Percentiles rank a stretch among this genome's conserved stretches.
Evolutionary conservation across 2,113 vertebrate species (phyloP).

Genomic region (Scopus umbretta): DNA sequence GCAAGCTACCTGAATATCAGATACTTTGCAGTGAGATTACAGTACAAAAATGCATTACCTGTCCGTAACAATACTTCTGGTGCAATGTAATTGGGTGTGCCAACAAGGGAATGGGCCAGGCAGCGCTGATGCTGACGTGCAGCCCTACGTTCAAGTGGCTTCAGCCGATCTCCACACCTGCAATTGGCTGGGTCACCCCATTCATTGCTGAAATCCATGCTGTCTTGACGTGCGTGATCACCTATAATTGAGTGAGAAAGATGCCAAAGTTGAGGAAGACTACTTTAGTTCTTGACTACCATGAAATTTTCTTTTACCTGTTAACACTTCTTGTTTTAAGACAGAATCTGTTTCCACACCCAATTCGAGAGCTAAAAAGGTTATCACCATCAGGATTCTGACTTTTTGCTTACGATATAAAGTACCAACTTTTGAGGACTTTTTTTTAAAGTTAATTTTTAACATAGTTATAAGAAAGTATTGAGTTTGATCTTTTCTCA

Average conservation of each 20-base stretch:
- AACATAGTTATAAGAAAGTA: not conserved
- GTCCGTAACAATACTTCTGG: constrained; percentile 94
- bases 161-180: constrained; percentile 88
- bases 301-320: not conserved
- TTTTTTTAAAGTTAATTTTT: not conserved
- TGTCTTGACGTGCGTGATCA: constrained; percentile 94
- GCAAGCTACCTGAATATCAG: not conserved
- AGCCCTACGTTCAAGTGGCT: constrained; percentile 90
- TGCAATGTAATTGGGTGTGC: constrained; percentile 97
- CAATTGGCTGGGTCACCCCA: constrained; percentile 92
- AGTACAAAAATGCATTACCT: constrained; percentile 68
- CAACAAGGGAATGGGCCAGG: constrained; percentile 93
- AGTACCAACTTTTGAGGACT: not conserved
- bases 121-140: constrained; percentile 96
- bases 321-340: not conserved
- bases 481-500: not conserved
- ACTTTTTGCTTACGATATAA: not conserved
- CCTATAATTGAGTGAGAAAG: constrained; percentile 64
- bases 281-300: not conserved
- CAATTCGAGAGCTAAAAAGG: not conserved
- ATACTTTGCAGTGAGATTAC: not conserved
- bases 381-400: not conserved
- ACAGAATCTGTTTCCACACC: not conserved
- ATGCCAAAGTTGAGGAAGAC: not conserved
- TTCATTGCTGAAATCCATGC: constrained; percentile 98